Conservation (phyloP, 2,797 vertebrate species). For the Enteromius treurensis region DNA sequence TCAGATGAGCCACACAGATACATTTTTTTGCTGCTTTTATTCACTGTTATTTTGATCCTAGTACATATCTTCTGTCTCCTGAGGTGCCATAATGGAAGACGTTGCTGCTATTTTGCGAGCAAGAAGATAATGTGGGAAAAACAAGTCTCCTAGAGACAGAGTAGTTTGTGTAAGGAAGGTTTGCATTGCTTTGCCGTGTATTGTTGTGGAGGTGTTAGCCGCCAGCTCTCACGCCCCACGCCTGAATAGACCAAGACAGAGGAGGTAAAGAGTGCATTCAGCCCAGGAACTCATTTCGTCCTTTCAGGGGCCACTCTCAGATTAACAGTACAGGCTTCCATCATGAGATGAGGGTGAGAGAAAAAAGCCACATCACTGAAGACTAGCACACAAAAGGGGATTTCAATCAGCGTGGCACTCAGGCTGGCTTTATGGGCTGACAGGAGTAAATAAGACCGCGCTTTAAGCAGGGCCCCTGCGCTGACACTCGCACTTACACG, state of each 20-base stretch:
- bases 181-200: constrained; percentile 46
- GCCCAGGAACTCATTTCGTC: constrained; percentile 50
- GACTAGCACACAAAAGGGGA: constrained; percentile 72
- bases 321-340: constrained; percentile 62
- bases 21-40: constrained; percentile 40
- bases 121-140: constrained; percentile 54
- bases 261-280: constrained; percentile 74
- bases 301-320: constrained; percentile 57
- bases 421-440: constrained; percentile 69
- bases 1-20: background rate
- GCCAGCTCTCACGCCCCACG: constrained; percentile 52
- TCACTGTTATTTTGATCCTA: constrained; percentile 46
- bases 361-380: constrained; percentile 65
- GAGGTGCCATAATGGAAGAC: constrained; percentile 16
- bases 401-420: constrained; percentile 75
- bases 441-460: constrained; percentile 51
- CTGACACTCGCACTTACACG: background rate
- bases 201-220: constrained; percentile 60
- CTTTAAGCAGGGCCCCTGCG: constrained; percentile 21
- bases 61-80: constrained; percentile 33
- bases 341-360: constrained; percentile 73
- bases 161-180: constrained; percentile 48
- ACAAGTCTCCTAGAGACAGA: constrained; percentile 47
- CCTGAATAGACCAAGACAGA: constrained; percentile 69
- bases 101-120: background rate